Percentiles rank a stretch among this genome's conserved stretches.
Evolutionary conservation across 2,888 invertebrate species (phyloP).

Genomic region (Boloria selene): DNA sequence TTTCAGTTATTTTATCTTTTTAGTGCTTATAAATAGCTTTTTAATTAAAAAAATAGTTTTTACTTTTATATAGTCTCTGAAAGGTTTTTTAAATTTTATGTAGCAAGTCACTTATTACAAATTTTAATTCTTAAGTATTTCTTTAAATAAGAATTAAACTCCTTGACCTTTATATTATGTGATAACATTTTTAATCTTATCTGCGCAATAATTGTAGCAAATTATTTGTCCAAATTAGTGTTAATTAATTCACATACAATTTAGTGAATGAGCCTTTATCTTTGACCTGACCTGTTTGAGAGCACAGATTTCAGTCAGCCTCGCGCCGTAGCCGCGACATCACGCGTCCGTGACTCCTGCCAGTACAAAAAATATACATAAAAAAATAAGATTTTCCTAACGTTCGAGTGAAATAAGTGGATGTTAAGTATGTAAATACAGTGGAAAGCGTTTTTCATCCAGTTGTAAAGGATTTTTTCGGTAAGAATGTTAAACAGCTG

Average conservation of each 20-base stretch:
- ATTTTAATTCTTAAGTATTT: too few species aligned
- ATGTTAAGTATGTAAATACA: conserved; percentile 6
- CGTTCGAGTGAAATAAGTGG: neutral
- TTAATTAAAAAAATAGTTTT: too few species aligned
- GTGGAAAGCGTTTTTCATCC: neutral
- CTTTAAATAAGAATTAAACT: too few species aligned
- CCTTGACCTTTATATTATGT: too few species aligned
- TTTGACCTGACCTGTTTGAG: conserved; percentile 77
- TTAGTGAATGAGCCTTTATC: conserved; percentile 55
- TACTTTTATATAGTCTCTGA: too few species aligned
- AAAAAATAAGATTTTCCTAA: conserved; percentile 8
- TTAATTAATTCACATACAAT: conserved; percentile 27
- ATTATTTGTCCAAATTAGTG: conserved; percentile 19
- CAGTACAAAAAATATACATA: conserved; percentile 6
- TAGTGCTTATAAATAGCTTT: too few species aligned
- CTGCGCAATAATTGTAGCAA: neutral
- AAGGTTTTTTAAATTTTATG: too few species aligned
- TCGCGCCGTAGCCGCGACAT: conserved; percentile 70
- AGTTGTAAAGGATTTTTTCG: neutral
- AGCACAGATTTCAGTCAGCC: conserved; percentile 79
- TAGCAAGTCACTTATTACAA: too few species aligned
- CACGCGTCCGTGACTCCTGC: conserved; percentile 52
- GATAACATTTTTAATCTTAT: too few species aligned
- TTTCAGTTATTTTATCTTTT: too few species aligned
- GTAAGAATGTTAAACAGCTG: neutral